Conservation (phyloP, 2,797 vertebrate genomes). For the Chelon labrosus region DNA sequence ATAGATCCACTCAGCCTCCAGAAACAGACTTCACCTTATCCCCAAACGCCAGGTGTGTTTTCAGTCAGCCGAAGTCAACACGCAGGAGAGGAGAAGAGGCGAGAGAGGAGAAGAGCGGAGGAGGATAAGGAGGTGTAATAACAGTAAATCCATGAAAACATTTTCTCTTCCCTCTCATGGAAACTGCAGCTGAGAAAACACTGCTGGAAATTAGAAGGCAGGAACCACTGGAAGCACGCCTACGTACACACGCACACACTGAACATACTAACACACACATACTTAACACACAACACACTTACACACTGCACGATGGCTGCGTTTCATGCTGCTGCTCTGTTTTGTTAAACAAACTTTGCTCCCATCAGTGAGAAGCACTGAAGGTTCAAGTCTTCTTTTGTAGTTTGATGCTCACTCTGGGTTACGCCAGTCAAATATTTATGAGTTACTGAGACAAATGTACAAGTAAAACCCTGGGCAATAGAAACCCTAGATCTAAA, state of each 20-base stretch:
- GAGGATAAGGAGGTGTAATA: slow-evolving; percentile 65
- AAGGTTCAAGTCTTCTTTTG: slow-evolving; percentile 26
- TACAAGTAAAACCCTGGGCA: no score
- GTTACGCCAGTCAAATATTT: background rate
- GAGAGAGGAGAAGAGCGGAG: slow-evolving; percentile 23
- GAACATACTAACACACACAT: slow-evolving; percentile 16
- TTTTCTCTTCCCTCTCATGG: slow-evolving; percentile 72
- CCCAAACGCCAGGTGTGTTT: slow-evolving; percentile 70
- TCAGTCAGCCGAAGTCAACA: slow-evolving; percentile 52
- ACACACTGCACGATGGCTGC: slow-evolving; percentile 17
- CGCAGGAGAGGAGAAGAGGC: slow-evolving; percentile 2
- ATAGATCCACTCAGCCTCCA: slow-evolving; percentile 61
- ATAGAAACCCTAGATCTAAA: no score
- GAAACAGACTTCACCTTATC: slow-evolving; percentile 69
- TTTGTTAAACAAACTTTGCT: slow-evolving; percentile 53
- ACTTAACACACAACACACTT: background rate
- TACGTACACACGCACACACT: slow-evolving; percentile 39
- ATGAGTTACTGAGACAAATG: no score
- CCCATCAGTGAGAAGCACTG: slow-evolving; percentile 27
- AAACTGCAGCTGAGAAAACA: slow-evolving; percentile 80
- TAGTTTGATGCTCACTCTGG: background rate
- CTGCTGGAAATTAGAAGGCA: slow-evolving; percentile 67
- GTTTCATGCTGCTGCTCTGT: slow-evolving; percentile 48
- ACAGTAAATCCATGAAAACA: slow-evolving; percentile 73
- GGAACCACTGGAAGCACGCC: slow-evolving; percentile 64